phyloP scores from a whole-genome alignment of 92 coral and sea anemone genomes.

The Palythoa grandiflora region DNA sequence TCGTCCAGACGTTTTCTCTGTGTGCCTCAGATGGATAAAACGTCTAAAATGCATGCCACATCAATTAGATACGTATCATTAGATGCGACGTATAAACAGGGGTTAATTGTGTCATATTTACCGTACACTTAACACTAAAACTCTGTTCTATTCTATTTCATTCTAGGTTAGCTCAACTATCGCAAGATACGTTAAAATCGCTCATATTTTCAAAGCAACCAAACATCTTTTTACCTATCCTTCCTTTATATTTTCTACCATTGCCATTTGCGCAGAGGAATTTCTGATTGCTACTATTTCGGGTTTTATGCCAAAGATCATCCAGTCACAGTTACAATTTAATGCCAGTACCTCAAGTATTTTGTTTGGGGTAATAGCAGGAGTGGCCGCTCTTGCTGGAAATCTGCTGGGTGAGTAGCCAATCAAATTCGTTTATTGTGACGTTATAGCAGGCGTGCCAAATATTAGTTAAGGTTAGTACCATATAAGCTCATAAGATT shows the following conservation, averaged over 20 bases:
- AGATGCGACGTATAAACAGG: not conserved
- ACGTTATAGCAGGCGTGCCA: too few species aligned
- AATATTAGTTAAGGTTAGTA: too few species aligned
- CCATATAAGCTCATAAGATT: too few species aligned
- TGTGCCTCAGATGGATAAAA: too few species aligned
- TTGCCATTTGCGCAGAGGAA: conserved; percentile 75
- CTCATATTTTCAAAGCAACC: conserved; percentile 80
- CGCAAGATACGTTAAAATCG: conserved; percentile 60
- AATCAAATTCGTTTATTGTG: too few species aligned
- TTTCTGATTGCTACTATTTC: conserved; percentile 65
- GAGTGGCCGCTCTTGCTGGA: conserved; percentile 76
- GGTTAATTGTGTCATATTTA: not conserved
- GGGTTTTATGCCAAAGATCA: conserved; percentile 85
- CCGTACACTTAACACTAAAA: not conserved
- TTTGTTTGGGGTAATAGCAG: conserved; percentile 71
- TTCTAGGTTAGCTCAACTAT: not conserved
- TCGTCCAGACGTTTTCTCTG: too few species aligned
- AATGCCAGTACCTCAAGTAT: conserved; percentile 67
- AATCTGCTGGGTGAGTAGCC: conserved; percentile 76
- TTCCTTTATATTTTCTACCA: conserved; percentile 71
- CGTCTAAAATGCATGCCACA: too few species aligned
- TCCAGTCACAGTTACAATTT: conserved; percentile 71
- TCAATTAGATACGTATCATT: too few species aligned
- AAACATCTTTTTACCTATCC: conserved; percentile 65
- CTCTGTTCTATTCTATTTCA: not conserved